Base-by-base conservation (phyloP, 2,888 invertebrate species). In the Cyaniris semiargus region DNA sequence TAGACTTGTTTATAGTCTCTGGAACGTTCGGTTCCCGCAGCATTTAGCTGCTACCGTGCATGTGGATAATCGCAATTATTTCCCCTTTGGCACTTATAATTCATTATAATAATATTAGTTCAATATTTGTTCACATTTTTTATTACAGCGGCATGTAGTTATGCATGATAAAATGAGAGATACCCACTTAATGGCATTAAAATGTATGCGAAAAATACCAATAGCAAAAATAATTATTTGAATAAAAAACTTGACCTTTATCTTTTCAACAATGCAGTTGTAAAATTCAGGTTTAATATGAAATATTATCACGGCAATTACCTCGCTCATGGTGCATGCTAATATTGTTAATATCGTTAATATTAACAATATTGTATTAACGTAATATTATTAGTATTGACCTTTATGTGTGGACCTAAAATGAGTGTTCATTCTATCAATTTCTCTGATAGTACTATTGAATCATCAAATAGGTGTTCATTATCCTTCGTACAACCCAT, bases 1-100 rank as follows among this genome's bases (percentile, higher is more conserved):
- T 80, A 71, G 86, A 86, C 85, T 86, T 86, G 84, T 89, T 89
- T 89, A 87, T 88, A 84, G 83, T 60, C 76, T 44, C 60, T 31
- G 27, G 15, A 27, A 66, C 18, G 27, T 53, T 31, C 66, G 23
- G 66, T 27, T 23, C 18, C 27, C 71, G 74, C 31, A 74, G 27
- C 74, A 74, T 74, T 74, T 53, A 74, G 23, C 27, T 44, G 10
- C 48, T 23, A 13, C 71, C 38, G 72, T 2, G 72, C 66, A 27
- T 27, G 66, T 66, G 66, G 66, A 66, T 66, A 74, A 74, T 48
- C 23, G 48, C 74, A 74, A 74, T 74, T 74, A 74, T 74, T 74
- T 53, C 23, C 18, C 23, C 74, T 74, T 53, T 53, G 53, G 48
- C 53, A 23, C 72, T 38, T 72, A 23, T 71, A 71, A 38, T 53